Base-by-base conservation (phyloP, 1,140 invertebrate species). In the Bombus vancouverensis region DNA sequence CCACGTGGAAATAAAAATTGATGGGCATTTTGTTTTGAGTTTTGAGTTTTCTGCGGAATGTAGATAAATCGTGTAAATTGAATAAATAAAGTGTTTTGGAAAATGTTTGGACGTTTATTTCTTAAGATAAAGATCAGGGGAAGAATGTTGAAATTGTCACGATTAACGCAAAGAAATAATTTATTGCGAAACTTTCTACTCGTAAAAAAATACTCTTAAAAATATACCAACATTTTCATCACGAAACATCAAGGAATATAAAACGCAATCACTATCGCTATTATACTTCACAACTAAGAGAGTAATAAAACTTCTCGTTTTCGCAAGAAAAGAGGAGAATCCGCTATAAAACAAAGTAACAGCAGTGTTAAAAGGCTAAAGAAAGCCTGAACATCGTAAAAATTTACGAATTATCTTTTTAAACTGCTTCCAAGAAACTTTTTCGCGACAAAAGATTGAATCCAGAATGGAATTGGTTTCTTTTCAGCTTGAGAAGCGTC, bases 361-460 rank as follows among this genome's bases (percentile, higher is more conserved):
- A 70, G n/a, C 25, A 34, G 28, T 68, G 32, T 37, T 22, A 42
- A 34, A 62, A 32, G 15, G 42, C 32, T 44, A 79, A 79, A 28
- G 68, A 47, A 47, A 34, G 44, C 15, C 42, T 25, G 25, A 53
- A 10, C 32, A 22, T 53, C 65, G 34, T 53, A 70, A 80, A 80
- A n/a, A 70, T 80, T 62, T 37, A 25, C 53, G 25, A 12, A 80
- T 53, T 70, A 37, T 39, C 65, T 39, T 44, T 42, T 59, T 25
- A 65, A 53, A 80, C 32, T n/a, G 28, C 32, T 80, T 80, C 32
- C 42, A 22, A 37, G 78, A 73, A 81, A 42, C 70, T 22, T 4
- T 59, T 15, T 28, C 68, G 25, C 8, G 28, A 53, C 34, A 34
- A 57, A 32, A 70, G 32, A 57, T 57, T 44, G n/a, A 73, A 81